Evolutionary conservation across 2,797 vertebrate species (phyloP).

Genomic region (Pterois miles): DNA sequence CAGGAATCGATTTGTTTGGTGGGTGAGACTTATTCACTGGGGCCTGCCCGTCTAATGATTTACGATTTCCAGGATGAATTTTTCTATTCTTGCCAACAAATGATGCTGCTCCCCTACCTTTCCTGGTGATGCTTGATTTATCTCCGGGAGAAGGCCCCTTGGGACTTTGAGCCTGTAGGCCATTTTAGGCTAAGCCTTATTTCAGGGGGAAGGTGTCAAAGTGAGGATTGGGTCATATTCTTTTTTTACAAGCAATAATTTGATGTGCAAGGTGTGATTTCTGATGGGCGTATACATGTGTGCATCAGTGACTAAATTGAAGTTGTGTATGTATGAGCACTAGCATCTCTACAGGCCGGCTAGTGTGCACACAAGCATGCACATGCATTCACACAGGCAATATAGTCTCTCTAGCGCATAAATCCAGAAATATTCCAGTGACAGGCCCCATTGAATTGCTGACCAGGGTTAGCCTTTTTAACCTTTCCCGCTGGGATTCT

Average conservation of each 20-base stretch:
- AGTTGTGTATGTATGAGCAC: neutral
- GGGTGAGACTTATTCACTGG: constrained; percentile 69
- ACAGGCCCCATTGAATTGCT: constrained; percentile 51
- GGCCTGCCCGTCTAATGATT: constrained; percentile 73
- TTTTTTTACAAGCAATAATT: constrained; percentile 47
- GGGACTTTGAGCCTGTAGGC: constrained; percentile 56
- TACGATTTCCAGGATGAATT: constrained; percentile 78
- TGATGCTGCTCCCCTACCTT: constrained; percentile 72
- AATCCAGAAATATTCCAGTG: constrained; percentile 50
- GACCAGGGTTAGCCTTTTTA: constrained; percentile 65
- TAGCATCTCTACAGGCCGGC: neutral
- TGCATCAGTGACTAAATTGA: constrained; percentile 13
- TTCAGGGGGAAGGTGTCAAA: constrained; percentile 49
- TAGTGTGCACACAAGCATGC: neutral
- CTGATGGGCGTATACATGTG: neutral
- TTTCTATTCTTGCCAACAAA: constrained; percentile 79
- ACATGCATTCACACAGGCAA: constrained; percentile 12
- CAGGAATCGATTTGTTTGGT: constrained; percentile 77
- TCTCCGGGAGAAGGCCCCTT: constrained; percentile 47
- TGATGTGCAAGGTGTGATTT: constrained; percentile 29
- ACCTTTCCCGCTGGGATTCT: constrained; percentile 56
- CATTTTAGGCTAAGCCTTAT: constrained; percentile 61
- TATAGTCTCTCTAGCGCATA: constrained; percentile 3
- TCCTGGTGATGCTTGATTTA: constrained; percentile 76
- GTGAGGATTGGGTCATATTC: constrained; percentile 52